Evolutionary conservation across 2,888 invertebrate genomes (phyloP), one percentile per base, ranked within the genome.

Genomic region (Nomada fabriciana): DNA sequence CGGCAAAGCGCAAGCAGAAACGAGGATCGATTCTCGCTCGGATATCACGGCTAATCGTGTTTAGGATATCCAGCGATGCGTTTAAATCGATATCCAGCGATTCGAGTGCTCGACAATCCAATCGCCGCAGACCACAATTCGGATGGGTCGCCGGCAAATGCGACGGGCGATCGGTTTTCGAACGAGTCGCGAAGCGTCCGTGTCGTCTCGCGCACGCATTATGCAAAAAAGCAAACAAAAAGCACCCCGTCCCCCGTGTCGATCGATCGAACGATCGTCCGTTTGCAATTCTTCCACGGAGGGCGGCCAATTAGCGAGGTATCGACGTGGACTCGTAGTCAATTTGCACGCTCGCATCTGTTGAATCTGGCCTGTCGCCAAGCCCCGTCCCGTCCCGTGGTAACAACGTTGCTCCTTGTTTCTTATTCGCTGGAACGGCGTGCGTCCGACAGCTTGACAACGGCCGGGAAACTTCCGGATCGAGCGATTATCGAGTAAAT

Each of bases 341-440:
- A 43, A 59, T 61, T 69, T 69, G 53, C 11, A 15, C n/a, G 11
- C 20, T 82, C 79, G 76, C 90, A 90, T 87, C 90, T 90, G 90
- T 90, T 90, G 90, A 90, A 90, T 90, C 89, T 90, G 90, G 90
- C 89, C 50, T n/a, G 23, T 42, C 43, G 89, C 89, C 89, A 89
- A 85, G 80, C 81, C 83, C 74, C 84, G 73, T 75, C 80, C 47
- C 47, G 47, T 15, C 15, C 47, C 13, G 60, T 69, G 47, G 78
- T 86, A 89, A 89, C 80, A 82, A 80, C 85, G 65, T 83, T 75
- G 57, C 55, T 55, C 53, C 59, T 59, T 85, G 78, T 76, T 76
- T 76, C 85, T 82, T 82, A 82, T 73, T 67, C 72, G 50, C 25
- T 52, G 47, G 20, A 55, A 55, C 63, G 25, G 20, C 29, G 25